A percentile compares a stretch with the other conserved stretches of the same genome.
phyloP scores from a whole-genome alignment of 2,797 vertebrate species.

The Hydrocynus forskahlii region DNA sequence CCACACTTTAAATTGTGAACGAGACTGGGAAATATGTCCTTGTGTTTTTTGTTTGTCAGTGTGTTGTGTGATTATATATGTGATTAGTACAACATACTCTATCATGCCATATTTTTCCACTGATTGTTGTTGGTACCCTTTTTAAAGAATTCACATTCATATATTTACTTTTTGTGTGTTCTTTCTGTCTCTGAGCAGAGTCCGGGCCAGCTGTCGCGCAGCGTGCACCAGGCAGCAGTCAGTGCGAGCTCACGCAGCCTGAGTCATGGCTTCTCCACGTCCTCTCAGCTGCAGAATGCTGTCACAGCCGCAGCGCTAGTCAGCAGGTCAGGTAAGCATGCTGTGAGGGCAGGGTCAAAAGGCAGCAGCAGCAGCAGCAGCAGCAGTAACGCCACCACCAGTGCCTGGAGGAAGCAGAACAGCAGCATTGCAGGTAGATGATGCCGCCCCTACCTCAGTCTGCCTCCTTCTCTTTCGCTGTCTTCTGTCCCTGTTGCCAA shows the following conservation, averaged over 20 bases:
- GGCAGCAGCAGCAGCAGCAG: conserved; percentile 76
- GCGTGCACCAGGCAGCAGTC: conserved; percentile 70
- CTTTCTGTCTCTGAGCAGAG: conserved; percentile 65
- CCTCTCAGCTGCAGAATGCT: conserved; percentile 88
- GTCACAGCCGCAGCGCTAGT: conserved; percentile 83
- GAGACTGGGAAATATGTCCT: too few relatives aligned
- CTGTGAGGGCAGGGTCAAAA: conserved; percentile 81
- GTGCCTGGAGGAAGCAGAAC: conserved; percentile 92
- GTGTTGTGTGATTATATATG: too few relatives aligned
- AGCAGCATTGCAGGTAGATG: conserved; percentile 85
- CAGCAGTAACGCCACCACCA: conserved; percentile 74
- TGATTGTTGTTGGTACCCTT: too few relatives aligned
- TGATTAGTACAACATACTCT: too few relatives aligned
- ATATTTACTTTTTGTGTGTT: too few relatives aligned
- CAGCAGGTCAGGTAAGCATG: conserved; percentile 88
- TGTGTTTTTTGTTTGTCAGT: too few relatives aligned
- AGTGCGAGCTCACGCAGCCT: conserved; percentile 77
- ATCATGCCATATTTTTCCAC: too few relatives aligned
- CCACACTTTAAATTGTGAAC: neutral
- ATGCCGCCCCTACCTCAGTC: conserved; percentile 18
- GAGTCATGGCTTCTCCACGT: conserved; percentile 86
- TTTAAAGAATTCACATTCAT: too few relatives aligned
- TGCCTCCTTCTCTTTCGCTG: neutral
- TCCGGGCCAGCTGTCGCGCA: conserved; percentile 86
- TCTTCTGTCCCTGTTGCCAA: conserved; percentile 13